A percentile compares a stretch with the other conserved stretches of the same genome.
These are phyloP conservation scores for Lagodon rhomboides DNA, from an alignment of 2,797 vertebrate genomes.

Conservation along the genomic window DNA sequence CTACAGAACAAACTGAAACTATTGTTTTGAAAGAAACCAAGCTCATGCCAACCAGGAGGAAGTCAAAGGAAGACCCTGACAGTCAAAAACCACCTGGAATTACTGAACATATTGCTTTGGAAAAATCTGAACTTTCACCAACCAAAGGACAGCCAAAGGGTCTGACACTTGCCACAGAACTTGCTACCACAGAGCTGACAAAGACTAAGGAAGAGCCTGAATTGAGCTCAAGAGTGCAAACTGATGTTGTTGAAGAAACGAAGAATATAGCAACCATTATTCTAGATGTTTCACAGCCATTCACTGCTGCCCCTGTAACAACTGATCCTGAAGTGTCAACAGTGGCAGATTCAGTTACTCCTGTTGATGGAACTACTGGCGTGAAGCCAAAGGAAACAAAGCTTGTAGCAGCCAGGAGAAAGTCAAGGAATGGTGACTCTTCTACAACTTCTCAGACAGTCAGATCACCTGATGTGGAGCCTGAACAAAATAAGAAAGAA, in stretches of 20 bases:
- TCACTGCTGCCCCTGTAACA: too few species aligned
- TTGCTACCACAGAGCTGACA: conserved; percentile 7
- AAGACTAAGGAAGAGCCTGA: not conserved
- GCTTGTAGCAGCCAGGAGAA: too few species aligned
- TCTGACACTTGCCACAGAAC: not conserved
- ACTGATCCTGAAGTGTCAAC: not conserved
- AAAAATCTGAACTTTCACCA: conserved; percentile 17
- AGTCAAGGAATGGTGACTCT: too few species aligned
- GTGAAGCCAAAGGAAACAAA: too few species aligned
- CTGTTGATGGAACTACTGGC: not conserved
- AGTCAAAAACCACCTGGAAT: not conserved
- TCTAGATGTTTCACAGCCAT: too few species aligned
- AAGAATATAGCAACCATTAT: not conserved
- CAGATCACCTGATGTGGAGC: too few species aligned
- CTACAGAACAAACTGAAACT: not conserved
- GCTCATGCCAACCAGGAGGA: not conserved
- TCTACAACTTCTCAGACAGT: too few species aligned
- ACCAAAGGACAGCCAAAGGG: conserved; percentile 35
- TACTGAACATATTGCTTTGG: not conserved
- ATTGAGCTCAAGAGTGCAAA: not conserved
- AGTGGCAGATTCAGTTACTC: not conserved
- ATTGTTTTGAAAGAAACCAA: not conserved
- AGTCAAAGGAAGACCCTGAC: conserved; percentile 27
- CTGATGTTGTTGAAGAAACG: not conserved
- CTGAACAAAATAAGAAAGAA: too few species aligned